phyloP scores from a whole-genome alignment of 23 tunicate species.

The Ascidia mentula region DNA sequence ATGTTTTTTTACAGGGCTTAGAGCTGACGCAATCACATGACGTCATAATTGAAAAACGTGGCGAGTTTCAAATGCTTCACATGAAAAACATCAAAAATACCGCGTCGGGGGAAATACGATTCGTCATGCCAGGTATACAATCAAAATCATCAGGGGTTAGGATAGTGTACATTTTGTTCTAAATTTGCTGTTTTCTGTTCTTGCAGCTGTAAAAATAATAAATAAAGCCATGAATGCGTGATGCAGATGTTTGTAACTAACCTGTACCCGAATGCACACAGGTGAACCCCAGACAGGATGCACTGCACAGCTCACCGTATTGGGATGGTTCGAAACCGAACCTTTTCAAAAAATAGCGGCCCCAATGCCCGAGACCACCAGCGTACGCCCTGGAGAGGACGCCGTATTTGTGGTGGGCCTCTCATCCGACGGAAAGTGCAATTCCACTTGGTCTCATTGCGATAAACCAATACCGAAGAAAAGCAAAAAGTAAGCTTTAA shows the following conservation, averaged over 20 bases:
- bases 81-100: conserved; percentile 42
- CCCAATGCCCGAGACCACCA: conserved; percentile 20
- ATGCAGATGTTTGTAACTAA: too few species aligned
- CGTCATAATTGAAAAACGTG: conserved; percentile 37
- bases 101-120: conserved; percentile 33
- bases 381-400: conserved; percentile 30
- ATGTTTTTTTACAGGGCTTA: neutral
- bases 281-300: conserved; percentile 26
- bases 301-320: conserved; percentile 19
- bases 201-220: too few species aligned
- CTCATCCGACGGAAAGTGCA: conserved; percentile 36
- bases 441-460: conserved; percentile 30
- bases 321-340: conserved; percentile 57
- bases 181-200: too few species aligned
- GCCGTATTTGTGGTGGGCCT: conserved; percentile 14
- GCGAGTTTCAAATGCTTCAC: conserved; percentile 33
- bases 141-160: too few species aligned
- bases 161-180: neutral
- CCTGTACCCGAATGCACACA: too few species aligned
- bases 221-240: too few species aligned
- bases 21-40: conserved; percentile 34
- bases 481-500: conserved; percentile 42
- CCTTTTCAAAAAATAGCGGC: conserved; percentile 49
- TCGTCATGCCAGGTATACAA: conserved; percentile 31
- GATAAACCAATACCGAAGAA: conserved; percentile 27